Evolutionary conservation across 92 coral and sea anemone species (phyloP).

Genomic region (Umimayanthus chanpuru): DNA sequence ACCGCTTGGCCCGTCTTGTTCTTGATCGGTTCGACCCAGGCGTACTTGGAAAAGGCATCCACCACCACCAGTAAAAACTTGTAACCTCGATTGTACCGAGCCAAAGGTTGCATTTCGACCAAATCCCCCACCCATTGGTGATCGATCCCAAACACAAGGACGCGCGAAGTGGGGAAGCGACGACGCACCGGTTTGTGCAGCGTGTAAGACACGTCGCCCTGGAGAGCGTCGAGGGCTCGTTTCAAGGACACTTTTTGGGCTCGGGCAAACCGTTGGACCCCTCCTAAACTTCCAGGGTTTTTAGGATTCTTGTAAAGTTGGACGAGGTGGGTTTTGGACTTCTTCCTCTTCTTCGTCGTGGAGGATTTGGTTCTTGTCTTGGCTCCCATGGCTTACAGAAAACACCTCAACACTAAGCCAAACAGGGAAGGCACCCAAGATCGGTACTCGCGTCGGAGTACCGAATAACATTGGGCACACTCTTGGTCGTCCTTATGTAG

Average conservation of each 20-base stretch:
- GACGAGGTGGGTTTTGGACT: constrained; percentile 19
- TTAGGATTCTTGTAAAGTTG: constrained; percentile 17
- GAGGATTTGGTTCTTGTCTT: constrained; percentile 1
- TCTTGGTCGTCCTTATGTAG: constrained; percentile 1
- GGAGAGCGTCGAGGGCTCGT: constrained; percentile 1
- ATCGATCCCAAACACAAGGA: constrained; percentile 9
- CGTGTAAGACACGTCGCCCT: constrained; percentile 28
- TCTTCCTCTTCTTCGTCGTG: constrained; percentile 6
- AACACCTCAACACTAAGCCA: background rate
- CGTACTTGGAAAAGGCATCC: constrained; percentile 54
- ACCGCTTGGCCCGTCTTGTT: constrained; percentile 41
- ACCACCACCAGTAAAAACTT: constrained; percentile 12
- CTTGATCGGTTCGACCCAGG: constrained; percentile 59
- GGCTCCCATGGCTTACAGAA: constrained; percentile 1
- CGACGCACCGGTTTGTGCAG: constrained; percentile 38
- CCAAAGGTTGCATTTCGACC: constrained; percentile 16
- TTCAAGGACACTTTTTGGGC: constrained; percentile 14
- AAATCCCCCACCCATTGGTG: constrained; percentile 20
- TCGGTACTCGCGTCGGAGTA: background rate
- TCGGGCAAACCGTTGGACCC: constrained; percentile 29
- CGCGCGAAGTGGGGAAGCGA: constrained; percentile 12
- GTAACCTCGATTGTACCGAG: background rate
- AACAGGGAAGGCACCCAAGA: constrained; percentile 6
- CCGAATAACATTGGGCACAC: background rate
- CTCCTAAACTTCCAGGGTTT: constrained; percentile 22